Conservation (phyloP, 2,888 invertebrate genomes). For the Cetonia aurata region DNA sequence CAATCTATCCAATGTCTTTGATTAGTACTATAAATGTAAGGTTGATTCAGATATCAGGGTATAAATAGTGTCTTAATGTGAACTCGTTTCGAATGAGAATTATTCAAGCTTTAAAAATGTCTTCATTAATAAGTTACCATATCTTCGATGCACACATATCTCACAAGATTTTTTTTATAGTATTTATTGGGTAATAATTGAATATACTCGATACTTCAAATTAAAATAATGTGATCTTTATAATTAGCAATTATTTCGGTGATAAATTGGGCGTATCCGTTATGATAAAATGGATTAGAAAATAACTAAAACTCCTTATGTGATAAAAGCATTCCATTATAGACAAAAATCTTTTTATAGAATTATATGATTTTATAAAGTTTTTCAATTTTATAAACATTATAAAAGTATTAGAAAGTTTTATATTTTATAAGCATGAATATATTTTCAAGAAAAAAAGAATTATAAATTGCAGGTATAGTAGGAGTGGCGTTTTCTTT, state of each 20-base stretch:
- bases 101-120: too few species aligned
- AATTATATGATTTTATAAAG: conserved; percentile 10
- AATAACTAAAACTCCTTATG: background rate
- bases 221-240: too few species aligned
- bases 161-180: too few species aligned
- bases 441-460: conserved; percentile 13
- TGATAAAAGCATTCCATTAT: conserved; percentile 22
- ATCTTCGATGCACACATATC: too few species aligned
- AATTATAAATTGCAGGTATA: background rate
- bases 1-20: background rate
- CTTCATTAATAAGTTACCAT: too few species aligned
- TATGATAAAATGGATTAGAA: too few species aligned
- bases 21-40: background rate
- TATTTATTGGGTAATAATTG: too few species aligned
- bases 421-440: conserved; percentile 19
- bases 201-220: too few species aligned
- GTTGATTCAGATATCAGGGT: conserved; percentile 14
- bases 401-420: background rate
- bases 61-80: conserved; percentile 14
- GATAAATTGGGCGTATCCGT: too few species aligned
- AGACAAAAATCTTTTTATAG: conserved; percentile 1
- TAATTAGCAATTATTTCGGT: too few species aligned
- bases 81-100: background rate
- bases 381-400: conserved; percentile 17
- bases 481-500: conserved; percentile 1